phyloP scores from a whole-genome alignment of 2,888 invertebrate genomes.

The Melanchra persicariae region DNA sequence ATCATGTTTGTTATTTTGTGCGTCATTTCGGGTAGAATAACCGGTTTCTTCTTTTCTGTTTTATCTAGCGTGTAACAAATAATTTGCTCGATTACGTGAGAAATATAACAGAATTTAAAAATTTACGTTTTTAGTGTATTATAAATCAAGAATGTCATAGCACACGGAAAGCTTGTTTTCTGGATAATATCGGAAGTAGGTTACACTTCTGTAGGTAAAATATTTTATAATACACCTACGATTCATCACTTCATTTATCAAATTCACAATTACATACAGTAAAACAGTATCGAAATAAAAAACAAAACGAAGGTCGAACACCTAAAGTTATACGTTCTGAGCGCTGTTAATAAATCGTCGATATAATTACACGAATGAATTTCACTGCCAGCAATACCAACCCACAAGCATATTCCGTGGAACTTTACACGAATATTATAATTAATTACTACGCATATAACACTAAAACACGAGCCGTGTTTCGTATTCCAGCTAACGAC shows the following conservation, averaged over 20 bases:
- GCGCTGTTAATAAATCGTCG: constrained; percentile 56
- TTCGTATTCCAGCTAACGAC: constrained; percentile 54
- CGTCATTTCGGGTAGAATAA: no score
- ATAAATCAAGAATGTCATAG: no score
- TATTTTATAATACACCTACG: no score
- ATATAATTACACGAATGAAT: constrained; percentile 64
- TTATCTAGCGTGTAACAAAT: no score
- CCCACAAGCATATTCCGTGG: constrained; percentile 56
- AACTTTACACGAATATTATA: constrained; percentile 66
- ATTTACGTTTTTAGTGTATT: no score
- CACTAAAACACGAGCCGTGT: constrained; percentile 61
- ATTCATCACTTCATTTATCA: constrained; percentile 7
- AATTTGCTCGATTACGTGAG: no score
- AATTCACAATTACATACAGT: not conserved
- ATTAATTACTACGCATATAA: constrained; percentile 65
- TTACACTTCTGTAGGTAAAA: no score
- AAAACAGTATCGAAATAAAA: constrained; percentile 13
- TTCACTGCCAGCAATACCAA: constrained; percentile 48
- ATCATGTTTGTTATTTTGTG: no score
- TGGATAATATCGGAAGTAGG: no score
- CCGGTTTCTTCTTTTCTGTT: no score
- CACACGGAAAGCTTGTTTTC: no score
- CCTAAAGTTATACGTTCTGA: constrained; percentile 31
- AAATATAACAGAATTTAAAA: no score
- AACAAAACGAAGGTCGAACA: constrained; percentile 27